Conservation (phyloP, 2,113 vertebrate species). For the Capreolus pygargus region DNA sequence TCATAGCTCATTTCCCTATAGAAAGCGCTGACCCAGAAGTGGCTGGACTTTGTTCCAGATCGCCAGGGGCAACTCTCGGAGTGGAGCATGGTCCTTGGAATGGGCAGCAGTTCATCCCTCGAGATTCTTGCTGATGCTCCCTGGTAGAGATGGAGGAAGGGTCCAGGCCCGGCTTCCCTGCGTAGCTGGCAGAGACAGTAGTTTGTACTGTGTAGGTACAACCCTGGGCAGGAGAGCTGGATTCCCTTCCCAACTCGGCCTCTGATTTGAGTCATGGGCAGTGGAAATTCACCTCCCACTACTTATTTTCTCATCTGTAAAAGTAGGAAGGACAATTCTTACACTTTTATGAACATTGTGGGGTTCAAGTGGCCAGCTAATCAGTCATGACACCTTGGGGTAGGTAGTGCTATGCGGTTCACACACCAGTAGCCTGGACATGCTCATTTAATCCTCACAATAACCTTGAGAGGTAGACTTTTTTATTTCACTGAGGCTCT, state of each 20-base stretch:
- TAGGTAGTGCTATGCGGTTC: accelerated
- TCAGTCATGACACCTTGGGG: background rate
- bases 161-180: background rate
- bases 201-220: background rate
- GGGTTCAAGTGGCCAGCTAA: background rate
- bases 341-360: background rate
- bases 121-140: background rate
- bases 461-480: background rate
- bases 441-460: background rate
- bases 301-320: background rate
- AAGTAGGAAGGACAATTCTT: background rate
- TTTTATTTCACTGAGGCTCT: background rate
- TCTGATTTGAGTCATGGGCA: background rate
- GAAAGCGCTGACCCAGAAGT: background rate
- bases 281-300: background rate
- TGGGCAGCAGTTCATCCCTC: background rate
- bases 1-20: conserved; percentile 40
- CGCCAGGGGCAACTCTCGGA: accelerated
- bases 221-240: background rate
- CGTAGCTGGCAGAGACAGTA: background rate
- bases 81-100: background rate
- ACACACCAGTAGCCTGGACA: background rate
- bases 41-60: background rate
- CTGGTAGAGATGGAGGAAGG: background rate
- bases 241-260: background rate